Percentiles rank a stretch among this genome's conserved stretches.
Conservation (phyloP, 2,797 vertebrate genomes). For the Malacoctenus gilli region DNA sequence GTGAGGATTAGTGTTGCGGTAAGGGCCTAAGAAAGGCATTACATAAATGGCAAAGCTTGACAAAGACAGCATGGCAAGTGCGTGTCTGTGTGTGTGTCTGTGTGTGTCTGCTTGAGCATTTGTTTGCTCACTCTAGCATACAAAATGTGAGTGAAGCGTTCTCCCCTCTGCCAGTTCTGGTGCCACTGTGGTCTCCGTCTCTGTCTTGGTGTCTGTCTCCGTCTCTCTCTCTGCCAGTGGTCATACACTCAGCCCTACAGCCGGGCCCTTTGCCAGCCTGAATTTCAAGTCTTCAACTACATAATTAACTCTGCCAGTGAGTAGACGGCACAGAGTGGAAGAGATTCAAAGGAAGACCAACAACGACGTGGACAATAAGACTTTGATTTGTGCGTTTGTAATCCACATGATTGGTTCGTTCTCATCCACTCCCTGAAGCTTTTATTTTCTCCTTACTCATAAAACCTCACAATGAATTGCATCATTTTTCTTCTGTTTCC, state of each 20-base stretch:
- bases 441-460: conserved; percentile 30
- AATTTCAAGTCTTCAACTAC: conserved; percentile 32
- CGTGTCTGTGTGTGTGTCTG: neutral
- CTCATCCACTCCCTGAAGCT: conserved; percentile 11
- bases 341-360: conserved; percentile 3
- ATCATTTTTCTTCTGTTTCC: conserved; percentile 21
- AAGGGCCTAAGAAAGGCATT: no score
- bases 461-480: conserved; percentile 30
- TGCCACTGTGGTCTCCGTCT: conserved; percentile 48
- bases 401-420: conserved; percentile 39
- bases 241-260: conserved; percentile 70
- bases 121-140: conserved; percentile 48
- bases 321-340: neutral
- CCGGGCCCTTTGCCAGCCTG: conserved; percentile 56
- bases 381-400: neutral
- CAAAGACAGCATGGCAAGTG: no score
- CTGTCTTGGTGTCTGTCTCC: conserved; percentile 45
- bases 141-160: conserved; percentile 64
- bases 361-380: conserved; percentile 1
- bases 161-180: conserved; percentile 66
- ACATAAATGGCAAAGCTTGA: no score
- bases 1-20: conserved; percentile 9
- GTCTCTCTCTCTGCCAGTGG: conserved; percentile 45
- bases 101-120: conserved; percentile 8
- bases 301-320: conserved; percentile 21